Evolutionary conservation across 2,888 invertebrate species (phyloP).

Genomic region (Beris chalybata): DNA sequence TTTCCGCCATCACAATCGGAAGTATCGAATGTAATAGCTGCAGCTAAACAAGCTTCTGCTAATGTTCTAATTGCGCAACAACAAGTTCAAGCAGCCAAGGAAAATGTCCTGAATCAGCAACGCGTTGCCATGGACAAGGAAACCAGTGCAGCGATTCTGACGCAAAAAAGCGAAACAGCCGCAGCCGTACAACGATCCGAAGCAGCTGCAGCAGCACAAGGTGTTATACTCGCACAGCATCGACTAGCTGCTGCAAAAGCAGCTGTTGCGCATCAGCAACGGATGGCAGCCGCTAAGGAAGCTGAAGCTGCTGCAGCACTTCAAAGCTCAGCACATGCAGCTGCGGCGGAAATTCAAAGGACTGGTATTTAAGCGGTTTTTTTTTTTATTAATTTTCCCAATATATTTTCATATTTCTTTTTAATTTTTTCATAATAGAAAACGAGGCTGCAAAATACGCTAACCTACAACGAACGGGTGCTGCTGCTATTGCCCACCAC

Average conservation of each 20-base stretch:
- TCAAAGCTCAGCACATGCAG: conserved; percentile 65
- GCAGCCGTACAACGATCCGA: conserved; percentile 69
- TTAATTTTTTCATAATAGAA: conserved; percentile 50
- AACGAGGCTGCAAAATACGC: conserved; percentile 64
- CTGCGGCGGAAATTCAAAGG: conserved; percentile 70
- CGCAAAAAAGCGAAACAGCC: conserved; percentile 67
- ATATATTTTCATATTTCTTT: neutral
- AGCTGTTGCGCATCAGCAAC: conserved; percentile 71
- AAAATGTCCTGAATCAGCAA: conserved; percentile 71
- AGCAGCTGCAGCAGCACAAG: conserved; percentile 67
- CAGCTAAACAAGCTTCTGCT: conserved; percentile 72
- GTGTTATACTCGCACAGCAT: conserved; percentile 69
- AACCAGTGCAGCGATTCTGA: conserved; percentile 66
- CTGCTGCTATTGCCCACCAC: conserved; percentile 62
- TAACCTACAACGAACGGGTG: conserved; percentile 63
- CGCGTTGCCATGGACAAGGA: conserved; percentile 74
- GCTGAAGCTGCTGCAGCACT: conserved; percentile 73
- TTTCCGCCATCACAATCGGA: conserved; percentile 62
- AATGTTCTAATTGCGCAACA: conserved; percentile 73
- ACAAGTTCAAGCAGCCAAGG: conserved; percentile 72
- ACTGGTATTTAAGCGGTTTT: conserved; percentile 56
- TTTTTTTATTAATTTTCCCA: neutral
- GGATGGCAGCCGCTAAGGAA: conserved; percentile 71
- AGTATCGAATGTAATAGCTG: conserved; percentile 71
- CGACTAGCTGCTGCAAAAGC: conserved; percentile 70